Evolutionary conservation across 2,797 vertebrate species (phyloP), one percentile per base, ranked within the genome.

Genomic region (Oreonectes daqikongensis): DNA sequence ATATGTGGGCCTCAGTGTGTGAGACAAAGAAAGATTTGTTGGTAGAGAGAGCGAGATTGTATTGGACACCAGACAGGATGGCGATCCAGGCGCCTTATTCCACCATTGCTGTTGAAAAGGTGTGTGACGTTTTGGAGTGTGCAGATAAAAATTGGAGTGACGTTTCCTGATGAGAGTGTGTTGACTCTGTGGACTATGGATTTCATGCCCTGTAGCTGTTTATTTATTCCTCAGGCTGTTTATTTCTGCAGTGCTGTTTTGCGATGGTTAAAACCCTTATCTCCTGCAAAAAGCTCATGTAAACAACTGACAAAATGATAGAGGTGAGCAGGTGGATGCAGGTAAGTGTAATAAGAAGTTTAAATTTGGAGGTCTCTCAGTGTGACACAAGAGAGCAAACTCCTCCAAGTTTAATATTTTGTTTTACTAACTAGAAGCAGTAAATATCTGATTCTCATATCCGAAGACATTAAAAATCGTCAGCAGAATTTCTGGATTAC

Each of bases 201-300:
- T 75, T 32, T 66, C 61, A 44, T 75, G 63, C 50, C 72, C 63
- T 44, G 35, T 32, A 66, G 63, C 50, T 75, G 50, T 75, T 66
- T 35, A 18, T 70, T 57, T 55, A 53, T 75, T 66, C 24, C 63
- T 66, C 61, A 1, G 63, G 63, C 72, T 66, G 53, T 55, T 52
- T 75, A 66, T 40, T 44, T 44, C 38, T 22, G 24, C 24, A 75
- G 42, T 44, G 63, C 63, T 75, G 12, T 28, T 75, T 75, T 66
- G 48, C 10, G 4, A 75, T 66, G 72, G 35, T 55, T 75, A 44
- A 66, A 75, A 26, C 35, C 26, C 38, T 57, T 44, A 75, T 66
- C 61, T 66, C 50, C 48, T 30, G 35, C 14, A 28, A 55, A 64
- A 75, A 44, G 63, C 50, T 0, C 30, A 66, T 55, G 72, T 66